Evolutionary conservation across 2,797 vertebrate genomes (phyloP), one percentile per base, ranked within the genome.

Genomic region (Loriculus beryllinus): DNA sequence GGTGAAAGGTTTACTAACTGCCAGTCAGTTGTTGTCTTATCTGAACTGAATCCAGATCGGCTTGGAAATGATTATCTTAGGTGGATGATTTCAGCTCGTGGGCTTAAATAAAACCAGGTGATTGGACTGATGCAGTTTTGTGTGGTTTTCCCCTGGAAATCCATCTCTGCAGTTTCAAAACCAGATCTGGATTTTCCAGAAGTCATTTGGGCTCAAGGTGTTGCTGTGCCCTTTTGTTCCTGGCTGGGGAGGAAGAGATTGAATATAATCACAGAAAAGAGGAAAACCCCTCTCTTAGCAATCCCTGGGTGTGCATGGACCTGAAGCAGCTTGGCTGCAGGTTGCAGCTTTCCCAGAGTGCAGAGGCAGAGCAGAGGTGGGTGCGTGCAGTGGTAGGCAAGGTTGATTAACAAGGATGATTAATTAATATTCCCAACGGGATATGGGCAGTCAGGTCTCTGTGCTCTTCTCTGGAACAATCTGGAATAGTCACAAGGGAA

Each of bases 51-150:
- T 68, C 90, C 90, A 95, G 90, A 75, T 62, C 68, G 52, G 25
- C 56, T 87, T 54, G 68, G 75, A 60, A 92, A 87, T 88, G 3
- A 90, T 94, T 82, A 75, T 77, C 48, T 63, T 70, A 90, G 88
- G 78, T 75, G 78, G 92, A 88, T 93, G 83, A 92, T 93, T 96
- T 91, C 75, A 95, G 81, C 75, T 56, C 19, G 29, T 4, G 64
- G 48, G 8, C 28, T 95, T 96, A 95, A 96, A 93, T 77, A 84
- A 84, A 95, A 93, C 25, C 95, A 96, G 88, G 90, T 95, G 92
- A 90, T 74, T 63, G 81, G 68, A 68, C 7, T 43, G 57, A 67
- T 52, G 48, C 42, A 83, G 6, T 54, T 64, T 62, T 25, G 35
- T 19, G 1, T 9, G 39, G 28, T 68, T 93, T 92, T 68, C 57